Conservation (phyloP, 2,113 vertebrate species). For the Labeo rohita region DNA sequence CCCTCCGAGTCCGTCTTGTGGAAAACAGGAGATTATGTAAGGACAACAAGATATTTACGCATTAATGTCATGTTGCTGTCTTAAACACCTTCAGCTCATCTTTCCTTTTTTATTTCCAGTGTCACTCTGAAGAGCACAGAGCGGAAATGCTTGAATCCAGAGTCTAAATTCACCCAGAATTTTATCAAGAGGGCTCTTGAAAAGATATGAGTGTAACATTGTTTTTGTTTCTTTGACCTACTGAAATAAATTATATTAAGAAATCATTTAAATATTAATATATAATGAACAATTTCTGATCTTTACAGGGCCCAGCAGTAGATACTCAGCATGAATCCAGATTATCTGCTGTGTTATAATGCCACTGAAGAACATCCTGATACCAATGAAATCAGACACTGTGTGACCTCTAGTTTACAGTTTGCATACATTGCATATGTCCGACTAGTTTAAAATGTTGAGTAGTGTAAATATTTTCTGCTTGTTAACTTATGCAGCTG, state of each 20-base stretch:
- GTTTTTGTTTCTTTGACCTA: not conserved
- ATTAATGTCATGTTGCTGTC: not conserved
- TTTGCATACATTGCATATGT: not conserved
- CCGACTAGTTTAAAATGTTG: not conserved
- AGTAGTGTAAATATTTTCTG: not conserved
- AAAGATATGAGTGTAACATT: slow-evolving; percentile 32
- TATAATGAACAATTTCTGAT: not conserved
- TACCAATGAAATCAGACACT: not conserved
- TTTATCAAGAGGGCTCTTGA: slow-evolving; percentile 13
- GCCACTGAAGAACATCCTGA: not conserved
- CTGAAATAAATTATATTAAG: not conserved
- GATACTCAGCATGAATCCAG: too few species aligned
- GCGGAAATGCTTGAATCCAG: slow-evolving; percentile 45
- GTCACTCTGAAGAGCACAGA: slow-evolving; percentile 38
- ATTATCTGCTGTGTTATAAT: not conserved
- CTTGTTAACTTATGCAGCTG: not conserved
- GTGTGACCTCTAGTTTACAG: not conserved
- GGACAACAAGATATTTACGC: not conserved
- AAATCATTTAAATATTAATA: not conserved
- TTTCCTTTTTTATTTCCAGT: slow-evolving; percentile 41
- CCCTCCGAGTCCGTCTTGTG: not conserved
- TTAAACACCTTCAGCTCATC: not conserved
- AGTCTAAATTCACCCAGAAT: slow-evolving; percentile 40
- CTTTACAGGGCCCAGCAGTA: not conserved
- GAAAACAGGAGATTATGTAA: slow-evolving; percentile 46